Conservation (phyloP, 2,888 invertebrate species). For the Drosophila ustulata region DNA sequence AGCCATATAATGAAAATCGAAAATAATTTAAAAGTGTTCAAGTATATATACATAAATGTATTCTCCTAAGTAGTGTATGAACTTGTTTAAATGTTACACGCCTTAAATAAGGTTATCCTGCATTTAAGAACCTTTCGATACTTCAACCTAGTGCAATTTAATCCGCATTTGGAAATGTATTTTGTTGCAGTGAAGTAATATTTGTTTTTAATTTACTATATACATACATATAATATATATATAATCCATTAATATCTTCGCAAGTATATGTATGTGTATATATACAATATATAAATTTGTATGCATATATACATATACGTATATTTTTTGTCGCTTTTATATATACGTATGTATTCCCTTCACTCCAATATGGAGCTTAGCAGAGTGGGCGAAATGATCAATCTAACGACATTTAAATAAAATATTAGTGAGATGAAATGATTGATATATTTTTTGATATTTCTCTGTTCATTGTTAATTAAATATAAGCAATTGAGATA, state of each 20-base stretch:
- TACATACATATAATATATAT: conserved; percentile 20
- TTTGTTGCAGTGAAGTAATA: conserved; percentile 71
- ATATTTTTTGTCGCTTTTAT: conserved; percentile 42
- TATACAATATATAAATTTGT: not conserved
- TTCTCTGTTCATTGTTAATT: too few species aligned
- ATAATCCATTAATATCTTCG: conserved; percentile 34
- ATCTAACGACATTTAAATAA: not conserved
- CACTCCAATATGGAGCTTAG: conserved; percentile 47
- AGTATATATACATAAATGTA: conserved; percentile 61
- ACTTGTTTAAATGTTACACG: conserved; percentile 75
- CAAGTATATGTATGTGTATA: conserved; percentile 40
- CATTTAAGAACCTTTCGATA: conserved; percentile 60
- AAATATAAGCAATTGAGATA: too few species aligned
- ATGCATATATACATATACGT: conserved; percentile 35
- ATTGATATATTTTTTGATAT: too few species aligned
- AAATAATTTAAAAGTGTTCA: conserved; percentile 42
- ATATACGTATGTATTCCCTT: conserved; percentile 44
- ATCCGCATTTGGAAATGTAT: conserved; percentile 68
- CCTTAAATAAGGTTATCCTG: conserved; percentile 62
- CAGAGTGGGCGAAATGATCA: conserved; percentile 1
- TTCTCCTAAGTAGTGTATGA: conserved; percentile 72
- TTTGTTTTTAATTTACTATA: conserved; percentile 60
- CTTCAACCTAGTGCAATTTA: conserved; percentile 69
- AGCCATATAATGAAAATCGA: conserved; percentile 21
- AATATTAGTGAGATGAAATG: not conserved